Conservation (phyloP, 2,113 vertebrate species). For the Athene noctua region DNA sequence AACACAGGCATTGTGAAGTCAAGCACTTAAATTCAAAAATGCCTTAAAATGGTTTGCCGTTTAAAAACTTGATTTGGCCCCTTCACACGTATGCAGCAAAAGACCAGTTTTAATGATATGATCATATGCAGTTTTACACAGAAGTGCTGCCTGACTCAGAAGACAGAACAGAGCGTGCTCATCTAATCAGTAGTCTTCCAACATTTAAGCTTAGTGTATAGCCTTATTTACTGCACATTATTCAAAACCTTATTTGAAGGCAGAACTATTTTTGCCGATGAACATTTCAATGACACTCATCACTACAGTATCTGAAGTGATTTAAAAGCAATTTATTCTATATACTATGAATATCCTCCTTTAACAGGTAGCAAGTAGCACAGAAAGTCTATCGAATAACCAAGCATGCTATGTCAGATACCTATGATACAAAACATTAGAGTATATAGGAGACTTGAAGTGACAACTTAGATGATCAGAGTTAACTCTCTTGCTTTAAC, state of each 20-base stretch:
- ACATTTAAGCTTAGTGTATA: neutral
- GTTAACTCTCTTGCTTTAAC: neutral
- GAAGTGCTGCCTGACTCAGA: neutral
- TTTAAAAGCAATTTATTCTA: neutral
- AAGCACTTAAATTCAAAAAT: neutral
- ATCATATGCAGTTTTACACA: neutral
- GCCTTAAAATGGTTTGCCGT: neutral
- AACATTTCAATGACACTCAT: neutral
- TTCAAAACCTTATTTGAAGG: neutral
- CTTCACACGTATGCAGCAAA: neutral
- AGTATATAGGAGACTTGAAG: neutral
- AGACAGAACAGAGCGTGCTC: neutral
- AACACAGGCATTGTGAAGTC: neutral
- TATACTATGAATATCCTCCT: neutral
- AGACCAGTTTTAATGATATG: neutral
- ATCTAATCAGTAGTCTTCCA: neutral
- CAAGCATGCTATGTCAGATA: neutral
- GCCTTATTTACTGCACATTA: neutral
- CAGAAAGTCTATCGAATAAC: neutral
- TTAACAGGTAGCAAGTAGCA: neutral
- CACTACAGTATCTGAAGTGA: neutral
- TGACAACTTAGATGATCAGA: neutral
- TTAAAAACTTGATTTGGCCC: neutral
- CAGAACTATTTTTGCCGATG: neutral
- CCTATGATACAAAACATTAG: neutral